Conservation (phyloP, 2,888 invertebrate genomes). For the Neoscelio sp. region DNA sequence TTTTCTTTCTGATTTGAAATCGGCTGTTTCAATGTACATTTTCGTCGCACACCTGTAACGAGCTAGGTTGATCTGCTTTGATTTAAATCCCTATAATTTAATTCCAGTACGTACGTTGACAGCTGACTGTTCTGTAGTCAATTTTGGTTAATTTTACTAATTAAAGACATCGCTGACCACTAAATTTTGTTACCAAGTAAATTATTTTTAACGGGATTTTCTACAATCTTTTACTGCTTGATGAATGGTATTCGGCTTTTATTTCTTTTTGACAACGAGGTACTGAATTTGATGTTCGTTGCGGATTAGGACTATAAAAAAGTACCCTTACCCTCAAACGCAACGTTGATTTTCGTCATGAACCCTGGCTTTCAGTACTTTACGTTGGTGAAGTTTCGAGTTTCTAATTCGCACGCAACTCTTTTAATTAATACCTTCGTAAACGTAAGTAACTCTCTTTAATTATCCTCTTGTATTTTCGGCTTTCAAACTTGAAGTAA, state of each 20-base stretch:
- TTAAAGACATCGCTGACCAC: not conserved
- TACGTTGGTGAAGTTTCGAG: conserved; percentile 24
- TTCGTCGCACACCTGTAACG: conserved; percentile 11
- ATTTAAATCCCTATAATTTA: conserved; percentile 49
- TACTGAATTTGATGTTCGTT: conserved; percentile 11
- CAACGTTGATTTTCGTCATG: conserved; percentile 25
- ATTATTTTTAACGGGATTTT: conserved; percentile 14
- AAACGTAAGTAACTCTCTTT: conserved; percentile 52
- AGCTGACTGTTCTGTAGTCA: conserved; percentile 31
- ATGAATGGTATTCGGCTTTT: not conserved
- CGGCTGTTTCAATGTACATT: too few relatives aligned
- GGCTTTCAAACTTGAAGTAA: conserved; percentile 53
- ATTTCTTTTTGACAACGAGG: not conserved
- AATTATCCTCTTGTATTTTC: conserved; percentile 54
- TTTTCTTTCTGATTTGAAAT: too few relatives aligned
- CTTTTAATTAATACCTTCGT: conserved; percentile 53
- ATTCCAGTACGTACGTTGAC: conserved; percentile 31
- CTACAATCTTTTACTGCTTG: conserved; percentile 7
- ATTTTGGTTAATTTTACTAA: conserved; percentile 47
- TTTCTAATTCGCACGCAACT: conserved; percentile 54
- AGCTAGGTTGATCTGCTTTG: conserved; percentile 31
- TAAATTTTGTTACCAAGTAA: conserved; percentile 12
- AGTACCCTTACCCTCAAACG: conserved; percentile 27
- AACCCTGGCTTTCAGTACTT: conserved; percentile 27
- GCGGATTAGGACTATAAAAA: conserved; percentile 25